Evolutionary conservation across 2,113 vertebrate species (phyloP), one percentile per base, ranked within the genome.

Genomic region (Gasterosteus nipponicus): DNA sequence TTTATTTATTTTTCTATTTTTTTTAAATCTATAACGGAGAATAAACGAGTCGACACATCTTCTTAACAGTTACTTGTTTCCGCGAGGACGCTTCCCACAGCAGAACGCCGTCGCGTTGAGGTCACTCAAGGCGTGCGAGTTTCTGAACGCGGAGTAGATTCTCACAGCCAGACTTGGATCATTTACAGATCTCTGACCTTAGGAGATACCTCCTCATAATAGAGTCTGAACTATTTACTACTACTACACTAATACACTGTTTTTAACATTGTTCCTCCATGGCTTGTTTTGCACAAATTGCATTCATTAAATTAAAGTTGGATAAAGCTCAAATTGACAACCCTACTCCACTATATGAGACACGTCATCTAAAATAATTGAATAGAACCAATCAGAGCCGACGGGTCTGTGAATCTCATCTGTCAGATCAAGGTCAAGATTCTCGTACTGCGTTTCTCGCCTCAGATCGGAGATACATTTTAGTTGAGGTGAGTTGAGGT

Each of bases 41-140:
- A 51, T 22, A 14, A 73, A 11, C 33, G 46, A 10, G 2, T 4
- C 68, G 42, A 51, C 12, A 7, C 19, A 16, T 73, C 65, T 58
- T 16, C 35, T 39, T 11, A 41, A 76, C 65, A 64, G 10, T 26
- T 26, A 5, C 35, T 42, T n/a, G 10, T 39, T 39, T 69, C 31
- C 18, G 3, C 44, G 7, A 18, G 16, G 42, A 74, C 56, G 67
- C 54, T 73, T 19, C 12, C 10, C 62, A 74, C 54, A 69, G 79
- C 38, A 77, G 69, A 79, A 71, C 39, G 26, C n/a, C 0, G 14
- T 57, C 46, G 56, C 46, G 18, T 51, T 68, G 26, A 35, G 35
- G 60, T 73, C 26, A 58, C 16, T 66, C 59, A 73, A 31, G 84
- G 62, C 60, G 41, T 42, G 18, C 18, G 35, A 39, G 31, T 85